These are phyloP conservation scores for Cotesia glomerata DNA, from an alignment of 1,140 invertebrate genomes.

Conservation along the genomic window DNA sequence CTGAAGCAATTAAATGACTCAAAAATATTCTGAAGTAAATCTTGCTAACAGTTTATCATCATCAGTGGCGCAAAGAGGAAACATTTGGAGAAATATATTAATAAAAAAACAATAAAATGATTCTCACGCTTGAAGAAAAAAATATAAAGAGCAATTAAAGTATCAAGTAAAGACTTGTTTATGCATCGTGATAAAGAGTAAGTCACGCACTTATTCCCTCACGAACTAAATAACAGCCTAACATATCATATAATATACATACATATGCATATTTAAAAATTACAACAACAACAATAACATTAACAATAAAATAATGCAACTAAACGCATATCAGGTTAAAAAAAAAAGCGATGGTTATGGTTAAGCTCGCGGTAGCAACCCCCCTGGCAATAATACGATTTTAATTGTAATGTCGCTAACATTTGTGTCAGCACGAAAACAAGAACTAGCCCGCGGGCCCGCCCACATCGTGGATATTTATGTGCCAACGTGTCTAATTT, in stretches of 20 bases:
- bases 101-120: constrained; percentile 9
- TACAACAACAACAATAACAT: no score
- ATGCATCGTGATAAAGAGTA: constrained; percentile 8
- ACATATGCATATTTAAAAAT: not conserved
- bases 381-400: constrained; percentile 24
- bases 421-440: constrained; percentile 7
- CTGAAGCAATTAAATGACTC: no score
- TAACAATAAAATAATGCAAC: not conserved
- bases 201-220: constrained; percentile 16
- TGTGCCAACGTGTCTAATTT: constrained; percentile 21
- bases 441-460: constrained; percentile 8
- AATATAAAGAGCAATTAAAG: constrained; percentile 12
- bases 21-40: no score
- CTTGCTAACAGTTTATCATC: no score
- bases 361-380: constrained; percentile 1
- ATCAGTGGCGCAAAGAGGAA: no score
- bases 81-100: not conserved
- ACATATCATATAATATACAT: not conserved
- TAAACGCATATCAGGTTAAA: not conserved
- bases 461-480: constrained; percentile 20
- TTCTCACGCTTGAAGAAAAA: constrained; percentile 5
- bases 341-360: not conserved
- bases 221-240: not conserved
- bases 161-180: constrained; percentile 15
- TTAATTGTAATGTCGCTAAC: constrained; percentile 20